phyloP scores from a whole-genome alignment of 2,888 invertebrate genomes.

The Limnephilus marmoratus region DNA sequence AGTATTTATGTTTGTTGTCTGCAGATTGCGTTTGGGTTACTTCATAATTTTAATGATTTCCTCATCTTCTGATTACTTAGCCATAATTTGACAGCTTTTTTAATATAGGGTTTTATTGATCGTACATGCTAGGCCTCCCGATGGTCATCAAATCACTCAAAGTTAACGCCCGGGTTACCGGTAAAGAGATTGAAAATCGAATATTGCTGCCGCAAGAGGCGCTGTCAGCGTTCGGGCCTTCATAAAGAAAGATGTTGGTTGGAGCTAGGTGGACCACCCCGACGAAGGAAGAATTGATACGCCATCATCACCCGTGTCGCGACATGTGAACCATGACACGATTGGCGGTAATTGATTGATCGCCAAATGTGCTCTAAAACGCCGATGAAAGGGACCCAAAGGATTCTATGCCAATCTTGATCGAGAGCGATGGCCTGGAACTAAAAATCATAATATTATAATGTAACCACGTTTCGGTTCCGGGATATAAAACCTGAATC shows the following conservation, averaged over 20 bases:
- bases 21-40: too few species aligned
- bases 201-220: neutral
- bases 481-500: neutral
- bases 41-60: too few species aligned
- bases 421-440: neutral
- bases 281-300: neutral
- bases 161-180: neutral
- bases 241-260: neutral
- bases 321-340: neutral
- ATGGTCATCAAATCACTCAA: neutral
- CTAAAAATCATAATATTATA: neutral
- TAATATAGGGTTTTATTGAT: too few species aligned
- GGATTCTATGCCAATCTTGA: neutral
- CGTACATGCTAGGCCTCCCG: too few species aligned
- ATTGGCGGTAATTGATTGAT: conserved; percentile 12
- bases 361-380: neutral
- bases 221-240: neutral
- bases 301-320: neutral
- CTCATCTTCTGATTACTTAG: too few species aligned
- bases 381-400: neutral
- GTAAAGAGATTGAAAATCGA: neutral
- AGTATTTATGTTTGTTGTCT: too few species aligned
- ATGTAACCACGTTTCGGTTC: neutral
- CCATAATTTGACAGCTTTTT: too few species aligned
- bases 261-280: neutral